A percentile compares a stretch with the other conserved stretches of the same genome.
Evolutionary conservation across 2,888 invertebrate species (phyloP).

Genomic region (Chymomyza fuscimana): DNA sequence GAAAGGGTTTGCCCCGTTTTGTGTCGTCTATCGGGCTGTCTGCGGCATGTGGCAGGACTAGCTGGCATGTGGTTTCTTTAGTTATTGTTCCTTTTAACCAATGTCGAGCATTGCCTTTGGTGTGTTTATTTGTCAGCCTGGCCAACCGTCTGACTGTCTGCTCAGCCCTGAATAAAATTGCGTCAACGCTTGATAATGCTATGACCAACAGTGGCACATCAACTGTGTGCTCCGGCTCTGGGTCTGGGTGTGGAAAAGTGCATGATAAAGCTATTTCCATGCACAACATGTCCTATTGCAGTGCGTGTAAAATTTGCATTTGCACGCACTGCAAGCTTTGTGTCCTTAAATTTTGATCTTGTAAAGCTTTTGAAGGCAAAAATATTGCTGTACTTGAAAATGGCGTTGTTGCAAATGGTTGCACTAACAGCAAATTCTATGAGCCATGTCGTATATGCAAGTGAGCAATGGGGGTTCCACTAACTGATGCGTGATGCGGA

Average conservation of each 20-base stretch:
- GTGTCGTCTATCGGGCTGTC: slow-evolving; percentile 8
- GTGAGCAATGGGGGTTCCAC: too few species aligned
- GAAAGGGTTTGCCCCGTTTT: slow-evolving; percentile 20
- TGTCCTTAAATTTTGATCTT: not conserved
- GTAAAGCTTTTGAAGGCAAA: too few species aligned
- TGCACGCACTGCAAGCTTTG: not conserved
- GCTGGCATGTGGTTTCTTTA: slow-evolving; percentile 32
- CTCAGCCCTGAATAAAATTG: slow-evolving; percentile 11
- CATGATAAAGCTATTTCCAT: slow-evolving; percentile 26
- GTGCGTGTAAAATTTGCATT: slow-evolving; percentile 28
- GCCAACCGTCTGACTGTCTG: not conserved
- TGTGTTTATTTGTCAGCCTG: slow-evolving; percentile 47
- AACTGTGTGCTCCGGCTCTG: not conserved
- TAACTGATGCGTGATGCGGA: too few species aligned
- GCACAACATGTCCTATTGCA: slow-evolving; percentile 24
- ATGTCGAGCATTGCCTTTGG: slow-evolving; percentile 12
- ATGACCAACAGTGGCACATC: not conserved
- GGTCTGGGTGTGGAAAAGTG: not conserved
- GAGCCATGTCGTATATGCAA: too few species aligned
- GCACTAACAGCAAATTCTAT: too few species aligned
- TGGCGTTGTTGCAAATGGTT: too few species aligned
- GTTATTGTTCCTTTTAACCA: slow-evolving; percentile 37
- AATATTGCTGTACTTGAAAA: too few species aligned
- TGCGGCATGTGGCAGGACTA: slow-evolving; percentile 6
- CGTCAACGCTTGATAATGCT: slow-evolving; percentile 1